Conservation (phyloP, 2,888 invertebrate genomes). For the Acanthosepion pharaonis region DNA sequence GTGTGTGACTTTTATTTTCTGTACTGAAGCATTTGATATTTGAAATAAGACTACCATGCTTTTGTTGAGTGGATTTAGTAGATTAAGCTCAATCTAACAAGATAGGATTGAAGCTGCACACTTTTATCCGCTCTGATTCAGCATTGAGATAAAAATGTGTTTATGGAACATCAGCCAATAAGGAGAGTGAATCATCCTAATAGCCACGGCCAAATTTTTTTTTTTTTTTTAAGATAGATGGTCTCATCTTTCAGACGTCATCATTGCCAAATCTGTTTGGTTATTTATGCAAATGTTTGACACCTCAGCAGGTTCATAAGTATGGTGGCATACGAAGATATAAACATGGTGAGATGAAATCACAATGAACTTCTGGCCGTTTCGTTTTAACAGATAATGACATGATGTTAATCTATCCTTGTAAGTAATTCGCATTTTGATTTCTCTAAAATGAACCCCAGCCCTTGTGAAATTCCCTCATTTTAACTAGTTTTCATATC, state of each 20-base stretch:
- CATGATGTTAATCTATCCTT: not conserved
- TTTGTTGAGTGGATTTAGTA: not conserved
- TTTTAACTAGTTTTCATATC: too few species aligned
- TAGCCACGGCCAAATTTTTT: not conserved
- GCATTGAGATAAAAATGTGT: not conserved
- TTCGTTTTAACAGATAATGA: not conserved
- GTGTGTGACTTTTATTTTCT: not conserved
- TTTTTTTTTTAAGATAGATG: not conserved
- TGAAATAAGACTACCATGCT: not conserved
- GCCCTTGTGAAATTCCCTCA: too few species aligned
- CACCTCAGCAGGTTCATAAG: not conserved
- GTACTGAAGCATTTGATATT: not conserved
- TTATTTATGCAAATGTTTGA: not conserved
- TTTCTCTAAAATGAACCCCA: not conserved
- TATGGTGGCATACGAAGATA: not conserved
- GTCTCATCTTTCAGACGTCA: constrained; percentile 33
- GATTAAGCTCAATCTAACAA: constrained; percentile 8
- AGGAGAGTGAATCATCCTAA: not conserved
- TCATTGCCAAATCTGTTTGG: not conserved
- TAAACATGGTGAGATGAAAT: not conserved
- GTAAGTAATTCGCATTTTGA: not conserved
- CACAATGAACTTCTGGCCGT: not conserved
- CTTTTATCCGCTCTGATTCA: not conserved
- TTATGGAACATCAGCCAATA: not conserved
- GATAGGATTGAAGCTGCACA: not conserved